Conservation (phyloP, 37 sponge, comb jelly and placozoan genomes). For the Dysidea cf. avara region DNA sequence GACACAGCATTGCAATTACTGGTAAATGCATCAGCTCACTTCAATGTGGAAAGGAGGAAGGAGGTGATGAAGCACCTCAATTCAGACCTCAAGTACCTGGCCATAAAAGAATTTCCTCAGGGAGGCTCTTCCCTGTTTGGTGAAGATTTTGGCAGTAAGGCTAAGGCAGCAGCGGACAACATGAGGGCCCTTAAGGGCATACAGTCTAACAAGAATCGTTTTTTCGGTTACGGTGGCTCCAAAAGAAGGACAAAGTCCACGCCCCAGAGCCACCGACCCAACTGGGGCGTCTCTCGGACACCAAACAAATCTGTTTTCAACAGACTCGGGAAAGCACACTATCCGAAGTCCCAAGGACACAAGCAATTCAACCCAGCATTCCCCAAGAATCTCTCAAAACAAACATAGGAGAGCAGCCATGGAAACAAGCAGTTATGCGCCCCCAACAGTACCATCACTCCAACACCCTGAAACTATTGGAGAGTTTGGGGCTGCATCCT, state of each 20-base stretch:
- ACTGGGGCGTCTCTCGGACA: constrained; percentile 10
- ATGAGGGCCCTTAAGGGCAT: constrained; percentile 20
- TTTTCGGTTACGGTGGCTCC: constrained; percentile 27
- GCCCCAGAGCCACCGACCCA: constrained; percentile 40
- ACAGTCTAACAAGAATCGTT: constrained; percentile 1
- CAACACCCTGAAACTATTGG: too few relatives aligned
- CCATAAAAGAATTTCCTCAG: constrained; percentile 15
- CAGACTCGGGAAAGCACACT: too few relatives aligned
- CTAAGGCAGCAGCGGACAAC: constrained; percentile 11
- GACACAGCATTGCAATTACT: not conserved
- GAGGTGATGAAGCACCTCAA: constrained; percentile 22
- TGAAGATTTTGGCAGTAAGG: too few relatives aligned
- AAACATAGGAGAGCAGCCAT: too few relatives aligned
- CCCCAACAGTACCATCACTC: too few relatives aligned
- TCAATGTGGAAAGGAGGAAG: constrained; percentile 22
- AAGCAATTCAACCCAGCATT: too few relatives aligned
- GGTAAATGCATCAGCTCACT: constrained; percentile 33
- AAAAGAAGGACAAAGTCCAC: constrained; percentile 1
- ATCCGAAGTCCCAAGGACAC: too few relatives aligned
- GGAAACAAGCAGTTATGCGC: too few relatives aligned
- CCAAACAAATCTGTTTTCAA: constrained; percentile 21
- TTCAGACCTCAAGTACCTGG: constrained; percentile 12
- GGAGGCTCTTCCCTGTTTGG: constrained; percentile 23
- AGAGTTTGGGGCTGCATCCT: too few relatives aligned
- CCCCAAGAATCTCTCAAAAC: too few relatives aligned